Percentiles rank a stretch among this genome's conserved stretches.
phyloP scores from a whole-genome alignment of 2,888 invertebrate species.

The Bruchidius siliquastri region DNA sequence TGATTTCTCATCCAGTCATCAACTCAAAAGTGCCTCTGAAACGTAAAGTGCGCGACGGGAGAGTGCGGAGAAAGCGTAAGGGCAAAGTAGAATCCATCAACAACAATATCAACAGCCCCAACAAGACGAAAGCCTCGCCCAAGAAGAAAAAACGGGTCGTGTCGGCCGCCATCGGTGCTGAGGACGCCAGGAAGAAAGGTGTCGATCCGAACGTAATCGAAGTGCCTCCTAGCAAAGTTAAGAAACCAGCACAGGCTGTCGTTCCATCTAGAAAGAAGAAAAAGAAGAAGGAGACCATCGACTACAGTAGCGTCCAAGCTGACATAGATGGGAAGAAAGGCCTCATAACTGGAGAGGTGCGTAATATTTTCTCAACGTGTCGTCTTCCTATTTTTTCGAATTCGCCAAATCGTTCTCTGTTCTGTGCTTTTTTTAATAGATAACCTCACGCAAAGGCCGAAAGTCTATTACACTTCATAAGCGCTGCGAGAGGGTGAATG shows the following conservation, averaged over 20 bases:
- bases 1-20: constrained; percentile 77
- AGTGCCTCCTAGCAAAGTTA: constrained; percentile 45
- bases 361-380: not conserved
- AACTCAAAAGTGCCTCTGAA: constrained; percentile 83
- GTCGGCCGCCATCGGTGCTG: constrained; percentile 48
- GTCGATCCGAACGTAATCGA: constrained; percentile 39
- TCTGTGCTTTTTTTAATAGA: too few species aligned
- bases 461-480: too few species aligned
- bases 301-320: constrained; percentile 67
- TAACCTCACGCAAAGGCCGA: too few species aligned
- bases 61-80: constrained; percentile 52
- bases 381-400: too few species aligned
- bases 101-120: constrained; percentile 38
- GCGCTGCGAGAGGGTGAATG: too few species aligned
- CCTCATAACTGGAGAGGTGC: constrained; percentile 32
- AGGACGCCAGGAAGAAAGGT: constrained; percentile 53
- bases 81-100: constrained; percentile 25
- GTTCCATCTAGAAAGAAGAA: constrained; percentile 51
- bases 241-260: constrained; percentile 40
- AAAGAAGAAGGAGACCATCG: constrained; percentile 70
- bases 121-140: constrained; percentile 38
- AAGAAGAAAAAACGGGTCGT: constrained; percentile 47
- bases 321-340: constrained; percentile 54
- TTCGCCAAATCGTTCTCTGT: too few species aligned
- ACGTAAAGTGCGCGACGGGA: constrained; percentile 67